Base-by-base conservation (phyloP, 1,140 invertebrate species). In the Aphis gossypii region DNA sequence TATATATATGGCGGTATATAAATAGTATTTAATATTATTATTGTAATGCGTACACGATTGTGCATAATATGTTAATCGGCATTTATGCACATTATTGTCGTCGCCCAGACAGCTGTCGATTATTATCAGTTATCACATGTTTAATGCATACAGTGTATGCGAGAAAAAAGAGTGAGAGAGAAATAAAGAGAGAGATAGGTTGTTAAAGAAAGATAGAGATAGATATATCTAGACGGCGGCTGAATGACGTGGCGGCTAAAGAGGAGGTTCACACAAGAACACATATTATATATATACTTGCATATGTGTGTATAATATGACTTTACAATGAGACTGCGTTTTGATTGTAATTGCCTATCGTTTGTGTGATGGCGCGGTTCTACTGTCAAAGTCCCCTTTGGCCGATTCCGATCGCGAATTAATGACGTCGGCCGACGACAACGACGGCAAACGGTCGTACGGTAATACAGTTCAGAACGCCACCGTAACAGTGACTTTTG, bases 331-430 rank as follows among this genome's bases (percentile, higher is more conserved):
- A 93, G 92, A 54, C 92, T 92, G 91, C 91, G 46, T 82, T 93
- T 93, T 93, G 92, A 93, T 93, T 93, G 92, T 93, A 93, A 93
- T 93, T 93, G 92, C 82, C 92, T 92, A 82, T 86, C 82, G 92
- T 56, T 56, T 93, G 76, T 84, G 92, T 54, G 51, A 11, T 11
- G 51, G n/a, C 54, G 56, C 8, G 41, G 54, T 68, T 68, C 41
- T 11, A 51, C 76, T 51, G 46, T 93, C 92, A 84, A 48, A 56
- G 48, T 11, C 35, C 38, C 46, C 35, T 54, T 56, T 56, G 88
- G 88, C 44, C 76, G 82, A 84, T 93, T 41, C 82, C 48, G 92
- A 93, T 93, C 92, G 92, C 92, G 30, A 93, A 93, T 86, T 93
- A 93, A 93, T 93, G 92, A 93, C 82, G 1, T 46, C 51, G 51